These are phyloP conservation scores for Drosophila flavopinicola DNA, from an alignment of 2,888 invertebrate species.

Conservation along the genomic window DNA sequence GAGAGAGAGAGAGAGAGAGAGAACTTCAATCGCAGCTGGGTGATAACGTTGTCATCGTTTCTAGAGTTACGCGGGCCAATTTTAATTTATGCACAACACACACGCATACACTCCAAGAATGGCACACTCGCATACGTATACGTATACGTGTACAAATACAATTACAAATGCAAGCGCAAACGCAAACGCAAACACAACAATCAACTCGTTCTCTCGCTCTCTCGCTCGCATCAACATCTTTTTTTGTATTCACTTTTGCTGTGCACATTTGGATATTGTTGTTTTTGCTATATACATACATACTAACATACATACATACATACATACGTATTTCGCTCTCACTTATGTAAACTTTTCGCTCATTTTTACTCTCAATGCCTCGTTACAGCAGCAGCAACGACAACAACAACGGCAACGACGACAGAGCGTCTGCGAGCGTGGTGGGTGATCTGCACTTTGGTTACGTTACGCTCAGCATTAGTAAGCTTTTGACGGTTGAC, in stretches of 20 bases:
- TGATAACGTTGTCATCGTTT: conserved; percentile 67
- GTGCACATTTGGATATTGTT: conserved; percentile 55
- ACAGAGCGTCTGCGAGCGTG: conserved; percentile 40
- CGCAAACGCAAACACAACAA: conserved; percentile 33
- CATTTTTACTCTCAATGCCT: conserved; percentile 47
- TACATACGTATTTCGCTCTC: conserved; percentile 38
- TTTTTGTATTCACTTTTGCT: conserved; percentile 39
- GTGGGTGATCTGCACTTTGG: conserved; percentile 67
- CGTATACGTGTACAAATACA: conserved; percentile 18
- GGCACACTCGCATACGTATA: conserved; percentile 18
- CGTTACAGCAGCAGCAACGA: conserved; percentile 60
- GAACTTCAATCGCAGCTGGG: conserved; percentile 54
- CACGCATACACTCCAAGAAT: conserved; percentile 22
- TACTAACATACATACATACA: neutral
- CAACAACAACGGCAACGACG: conserved; percentile 25
- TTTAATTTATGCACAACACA: conserved; percentile 72
- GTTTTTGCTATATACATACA: conserved; percentile 28
- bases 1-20: too few relatives aligned
- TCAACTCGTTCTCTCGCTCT: conserved; percentile 54
- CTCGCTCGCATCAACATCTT: conserved; percentile 32
- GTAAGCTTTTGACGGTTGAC: conserved; percentile 67
- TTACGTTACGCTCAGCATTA: conserved; percentile 55
- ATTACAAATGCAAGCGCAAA: conserved; percentile 19
- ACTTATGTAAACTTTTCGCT: conserved; percentile 69
- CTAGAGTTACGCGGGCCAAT: conserved; percentile 62